Percentiles rank a stretch among this genome's conserved stretches.
phyloP scores from a whole-genome alignment of 64 coral and sea anemone species.

The Acropora tenuis region DNA sequence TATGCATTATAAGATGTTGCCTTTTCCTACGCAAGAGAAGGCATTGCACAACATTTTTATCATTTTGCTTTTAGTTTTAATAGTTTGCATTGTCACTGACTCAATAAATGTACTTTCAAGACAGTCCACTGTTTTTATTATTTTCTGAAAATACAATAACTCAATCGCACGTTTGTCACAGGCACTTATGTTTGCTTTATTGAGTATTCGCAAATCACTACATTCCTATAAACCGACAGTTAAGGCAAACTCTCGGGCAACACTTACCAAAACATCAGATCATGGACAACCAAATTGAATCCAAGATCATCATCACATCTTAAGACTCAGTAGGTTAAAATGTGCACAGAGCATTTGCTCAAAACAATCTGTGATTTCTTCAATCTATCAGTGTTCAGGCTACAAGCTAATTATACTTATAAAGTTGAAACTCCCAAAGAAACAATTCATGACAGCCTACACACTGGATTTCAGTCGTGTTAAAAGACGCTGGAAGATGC shows the following conservation, averaged over 20 bases:
- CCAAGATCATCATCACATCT: conserved; percentile 33
- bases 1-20: not conserved
- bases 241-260: not conserved
- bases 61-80: not conserved
- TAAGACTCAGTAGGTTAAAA: not conserved
- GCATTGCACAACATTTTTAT: no score
- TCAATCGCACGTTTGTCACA: not conserved
- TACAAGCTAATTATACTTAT: no score
- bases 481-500: conserved; percentile 75
- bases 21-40: not conserved
- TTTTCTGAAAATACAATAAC: no score
- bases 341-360: not conserved
- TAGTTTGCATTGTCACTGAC: not conserved
- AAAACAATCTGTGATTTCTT: not conserved
- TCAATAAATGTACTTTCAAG: not conserved
- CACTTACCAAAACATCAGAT: not conserved
- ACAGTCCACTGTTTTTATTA: no score
- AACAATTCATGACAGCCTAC: not conserved
- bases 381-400: no score
- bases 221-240: not conserved
- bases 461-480: conserved; percentile 69
- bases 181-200: not conserved
- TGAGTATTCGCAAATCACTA: not conserved
- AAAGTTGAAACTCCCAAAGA: no score
- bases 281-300: not conserved